A percentile compares a stretch with the other conserved stretches of the same genome.
Conservation (phyloP, 2,797 vertebrate species). For the Onychomys leucogaster region DNA sequence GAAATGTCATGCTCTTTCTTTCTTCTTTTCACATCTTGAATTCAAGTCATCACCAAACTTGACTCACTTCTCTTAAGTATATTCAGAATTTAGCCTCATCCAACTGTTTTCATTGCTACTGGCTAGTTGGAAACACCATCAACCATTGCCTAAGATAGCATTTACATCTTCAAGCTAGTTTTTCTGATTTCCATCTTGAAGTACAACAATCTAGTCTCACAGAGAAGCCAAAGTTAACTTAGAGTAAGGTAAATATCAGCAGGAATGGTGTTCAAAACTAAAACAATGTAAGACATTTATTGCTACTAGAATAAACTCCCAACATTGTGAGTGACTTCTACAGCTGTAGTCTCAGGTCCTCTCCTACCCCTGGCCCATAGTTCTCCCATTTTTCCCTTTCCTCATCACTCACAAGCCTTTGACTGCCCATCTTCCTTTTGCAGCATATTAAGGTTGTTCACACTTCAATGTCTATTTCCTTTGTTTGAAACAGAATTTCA, state of each 20-base stretch:
- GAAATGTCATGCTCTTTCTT: not conserved
- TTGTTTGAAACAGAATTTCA: not conserved
- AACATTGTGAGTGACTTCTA: not conserved
- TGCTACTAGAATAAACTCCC: not conserved
- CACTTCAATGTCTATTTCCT: not conserved
- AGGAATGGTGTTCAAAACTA: not conserved
- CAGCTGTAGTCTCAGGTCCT: fast-evolving
- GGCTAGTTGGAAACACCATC: not conserved
- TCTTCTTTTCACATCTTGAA: not conserved
- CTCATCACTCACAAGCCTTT: not conserved
- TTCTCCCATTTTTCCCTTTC: not conserved
- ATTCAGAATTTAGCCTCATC: not conserved
- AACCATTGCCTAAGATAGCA: not conserved
- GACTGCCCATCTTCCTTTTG: not conserved
- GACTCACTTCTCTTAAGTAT: not conserved
- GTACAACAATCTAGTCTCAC: not conserved
- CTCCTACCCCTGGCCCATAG: fast-evolving
- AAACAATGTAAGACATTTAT: not conserved
- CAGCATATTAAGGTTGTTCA: not conserved
- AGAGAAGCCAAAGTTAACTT: not conserved
- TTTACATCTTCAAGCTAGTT: not conserved
- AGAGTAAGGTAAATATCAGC: not conserved
- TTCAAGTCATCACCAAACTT: not conserved
- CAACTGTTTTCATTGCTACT: not conserved
- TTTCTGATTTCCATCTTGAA: not conserved